Percentiles rank a stretch among this genome's conserved stretches.
phyloP scores from a whole-genome alignment of 2,888 invertebrate species.

The Ypsolopha scabrella region DNA sequence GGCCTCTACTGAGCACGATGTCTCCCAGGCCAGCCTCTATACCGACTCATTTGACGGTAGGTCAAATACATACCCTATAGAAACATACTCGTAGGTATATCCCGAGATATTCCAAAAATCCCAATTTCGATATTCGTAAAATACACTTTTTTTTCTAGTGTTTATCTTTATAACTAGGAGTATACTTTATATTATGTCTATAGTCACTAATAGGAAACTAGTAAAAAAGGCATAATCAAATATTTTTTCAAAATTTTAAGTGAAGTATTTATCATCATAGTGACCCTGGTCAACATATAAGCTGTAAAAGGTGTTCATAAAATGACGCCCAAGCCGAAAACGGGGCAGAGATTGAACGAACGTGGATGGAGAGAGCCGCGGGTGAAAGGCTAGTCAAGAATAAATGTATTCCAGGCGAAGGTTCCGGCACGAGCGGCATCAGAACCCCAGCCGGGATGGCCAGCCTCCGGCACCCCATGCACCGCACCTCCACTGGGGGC shows the following conservation, averaged over 20 bases:
- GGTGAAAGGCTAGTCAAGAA: no score
- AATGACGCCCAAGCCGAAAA: no score
- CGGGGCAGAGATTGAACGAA: no score
- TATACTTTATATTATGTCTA: no score
- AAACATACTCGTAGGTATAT: no score
- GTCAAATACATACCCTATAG: neutral
- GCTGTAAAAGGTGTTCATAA: no score
- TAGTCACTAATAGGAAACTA: no score
- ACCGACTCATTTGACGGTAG: slow-evolving; percentile 40
- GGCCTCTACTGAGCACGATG: slow-evolving; percentile 28
- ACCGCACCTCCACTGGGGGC: slow-evolving; percentile 35
- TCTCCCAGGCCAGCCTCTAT: slow-evolving; percentile 25
- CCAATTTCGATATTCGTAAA: neutral
- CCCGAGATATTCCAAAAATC: neutral
- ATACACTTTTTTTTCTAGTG: neutral
- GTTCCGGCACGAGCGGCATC: slow-evolving; percentile 15
- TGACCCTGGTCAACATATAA: neutral
- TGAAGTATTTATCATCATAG: no score
- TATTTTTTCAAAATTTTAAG: no score
- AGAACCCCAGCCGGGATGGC: slow-evolving; percentile 17
- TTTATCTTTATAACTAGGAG: no score
- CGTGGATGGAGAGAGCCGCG: neutral
- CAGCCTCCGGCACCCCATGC: slow-evolving; percentile 24
- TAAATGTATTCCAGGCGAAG: slow-evolving; percentile 9
- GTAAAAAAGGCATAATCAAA: no score